Evolutionary conservation across 2,888 invertebrate genomes (phyloP).

Genomic region (Pterostichus niger): DNA sequence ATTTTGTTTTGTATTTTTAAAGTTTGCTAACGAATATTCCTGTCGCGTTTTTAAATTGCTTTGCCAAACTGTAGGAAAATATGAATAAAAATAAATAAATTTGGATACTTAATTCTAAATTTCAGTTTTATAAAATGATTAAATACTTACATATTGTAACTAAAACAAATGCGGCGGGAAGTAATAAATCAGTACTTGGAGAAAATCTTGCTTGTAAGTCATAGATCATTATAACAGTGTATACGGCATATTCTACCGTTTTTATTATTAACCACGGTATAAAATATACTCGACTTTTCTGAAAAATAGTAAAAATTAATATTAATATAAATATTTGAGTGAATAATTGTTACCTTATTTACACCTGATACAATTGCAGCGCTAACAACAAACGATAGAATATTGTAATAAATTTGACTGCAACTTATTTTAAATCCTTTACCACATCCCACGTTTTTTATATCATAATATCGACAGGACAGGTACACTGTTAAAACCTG

Average conservation of each 20-base stretch:
- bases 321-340: constrained; percentile 28
- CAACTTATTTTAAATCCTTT: constrained; percentile 58
- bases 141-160: constrained; percentile 59
- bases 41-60: too few species aligned
- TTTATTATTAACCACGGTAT: constrained; percentile 61
- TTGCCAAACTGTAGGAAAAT: too few species aligned
- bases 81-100: too few species aligned
- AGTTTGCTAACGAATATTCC: too few species aligned
- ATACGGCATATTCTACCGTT: constrained; percentile 50
- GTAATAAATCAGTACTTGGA: constrained; percentile 6
- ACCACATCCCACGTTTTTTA: constrained; percentile 46
- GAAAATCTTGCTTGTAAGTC: constrained; percentile 48
- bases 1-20: too few species aligned
- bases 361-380: constrained; percentile 60
- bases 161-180: constrained; percentile 27
- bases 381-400: constrained; percentile 59
- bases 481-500: constrained; percentile 59
- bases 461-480: constrained; percentile 58
- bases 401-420: constrained; percentile 59
- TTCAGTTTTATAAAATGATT: neutral
- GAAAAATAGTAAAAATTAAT: constrained; percentile 31
- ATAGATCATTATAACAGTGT: constrained; percentile 56
- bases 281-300: constrained; percentile 60
- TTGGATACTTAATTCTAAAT: too few species aligned
- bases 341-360: constrained; percentile 39